phyloP scores from a whole-genome alignment of 2,888 invertebrate species.

The Hydrotaea diabolus region DNA sequence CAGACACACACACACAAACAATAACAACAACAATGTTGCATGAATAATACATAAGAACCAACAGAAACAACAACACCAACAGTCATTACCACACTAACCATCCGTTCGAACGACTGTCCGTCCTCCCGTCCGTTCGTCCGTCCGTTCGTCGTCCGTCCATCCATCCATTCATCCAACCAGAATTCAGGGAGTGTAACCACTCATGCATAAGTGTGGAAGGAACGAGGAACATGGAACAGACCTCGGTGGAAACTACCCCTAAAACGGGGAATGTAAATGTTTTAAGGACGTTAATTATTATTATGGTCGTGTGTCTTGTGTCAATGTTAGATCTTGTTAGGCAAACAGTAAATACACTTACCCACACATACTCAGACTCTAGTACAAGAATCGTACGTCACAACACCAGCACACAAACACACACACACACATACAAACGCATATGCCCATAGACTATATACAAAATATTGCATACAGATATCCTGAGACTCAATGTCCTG shows the following conservation, averaged over 20 bases:
- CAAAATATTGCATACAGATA: neutral
- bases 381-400: neutral
- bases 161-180: neutral
- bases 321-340: slow-evolving; percentile 66
- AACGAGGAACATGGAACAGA: slow-evolving; percentile 37
- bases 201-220: slow-evolving; percentile 12
- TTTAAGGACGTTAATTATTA: slow-evolving; percentile 78
- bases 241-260: slow-evolving; percentile 45
- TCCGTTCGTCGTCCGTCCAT: neutral
- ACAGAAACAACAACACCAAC: slow-evolving; percentile 20
- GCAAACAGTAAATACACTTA: slow-evolving; percentile 55
- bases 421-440: neutral
- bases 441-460: neutral
- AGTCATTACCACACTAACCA: slow-evolving; percentile 17
- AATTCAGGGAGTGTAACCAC: slow-evolving; percentile 6
- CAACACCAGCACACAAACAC: neutral
- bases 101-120: slow-evolving; percentile 1
- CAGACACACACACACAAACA: neutral
- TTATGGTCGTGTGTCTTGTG: slow-evolving; percentile 76
- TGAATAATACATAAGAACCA: slow-evolving; percentile 30
- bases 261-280: slow-evolving; percentile 46
- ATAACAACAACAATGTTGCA: slow-evolving; percentile 21
- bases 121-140: neutral
- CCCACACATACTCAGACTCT: slow-evolving; percentile 44
- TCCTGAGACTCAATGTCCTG: slow-evolving; percentile 22